phyloP scores from a whole-genome alignment of 2,113 vertebrate genomes.

The Junco hyemalis region DNA sequence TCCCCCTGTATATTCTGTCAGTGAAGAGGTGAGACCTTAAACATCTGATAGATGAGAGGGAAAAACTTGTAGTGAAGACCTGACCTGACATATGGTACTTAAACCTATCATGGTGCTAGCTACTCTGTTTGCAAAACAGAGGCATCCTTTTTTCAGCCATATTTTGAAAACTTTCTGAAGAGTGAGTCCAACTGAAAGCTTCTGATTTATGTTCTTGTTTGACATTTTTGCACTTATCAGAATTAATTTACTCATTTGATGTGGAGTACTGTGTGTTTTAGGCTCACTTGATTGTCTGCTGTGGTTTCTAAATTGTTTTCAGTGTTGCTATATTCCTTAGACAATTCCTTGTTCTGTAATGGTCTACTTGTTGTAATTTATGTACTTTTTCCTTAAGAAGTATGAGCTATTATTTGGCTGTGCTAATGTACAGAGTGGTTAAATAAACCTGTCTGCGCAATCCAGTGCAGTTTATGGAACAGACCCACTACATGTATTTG shows the following conservation, averaged over 20 bases:
- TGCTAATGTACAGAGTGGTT: background rate
- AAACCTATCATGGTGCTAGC: background rate
- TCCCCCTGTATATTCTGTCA: background rate
- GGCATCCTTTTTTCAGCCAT: background rate
- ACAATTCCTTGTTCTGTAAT: background rate
- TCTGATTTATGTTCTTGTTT: background rate
- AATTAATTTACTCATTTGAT: background rate
- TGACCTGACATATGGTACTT: background rate
- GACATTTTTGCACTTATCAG: background rate
- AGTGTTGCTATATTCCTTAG: background rate
- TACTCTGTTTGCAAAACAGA: background rate
- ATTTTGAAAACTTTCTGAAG: background rate
- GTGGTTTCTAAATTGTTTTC: background rate
- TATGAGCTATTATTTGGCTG: slow-evolving; percentile 28
- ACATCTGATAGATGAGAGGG: background rate
- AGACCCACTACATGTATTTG: background rate
- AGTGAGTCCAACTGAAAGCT: background rate
- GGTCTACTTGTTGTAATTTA: background rate
- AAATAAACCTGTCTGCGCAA: background rate
- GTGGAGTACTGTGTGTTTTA: background rate
- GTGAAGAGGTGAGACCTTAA: background rate
- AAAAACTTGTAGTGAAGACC: background rate
- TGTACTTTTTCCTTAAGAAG: background rate
- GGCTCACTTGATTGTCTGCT: background rate
- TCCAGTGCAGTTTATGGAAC: background rate